Evolutionary conservation across 2,888 invertebrate genomes (phyloP), one percentile per base, ranked within the genome.

Genomic region (Lamproptera curius): DNA sequence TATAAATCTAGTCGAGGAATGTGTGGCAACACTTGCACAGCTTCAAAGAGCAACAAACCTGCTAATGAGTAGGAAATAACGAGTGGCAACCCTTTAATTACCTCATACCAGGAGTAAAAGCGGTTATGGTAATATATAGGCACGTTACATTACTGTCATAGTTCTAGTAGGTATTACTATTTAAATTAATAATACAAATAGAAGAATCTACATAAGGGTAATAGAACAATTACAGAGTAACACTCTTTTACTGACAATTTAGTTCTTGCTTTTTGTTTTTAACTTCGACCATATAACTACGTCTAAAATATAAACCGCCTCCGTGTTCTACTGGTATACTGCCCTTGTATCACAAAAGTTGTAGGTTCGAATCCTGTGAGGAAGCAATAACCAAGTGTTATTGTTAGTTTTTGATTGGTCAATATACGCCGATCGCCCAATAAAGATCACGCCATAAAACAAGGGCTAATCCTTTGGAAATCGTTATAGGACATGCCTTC

Each of bases 51-150:
- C 61, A 63, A 67, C 71, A 61, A 55, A 59, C 63, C 70, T 66
- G 78, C 67, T 81, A 80, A 80, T 79, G 79, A 76, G 60, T 51
- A 64, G 70, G 67, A 62, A 56, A 64, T 67, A 70, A 67, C 63
- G 63, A 63, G 65, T 60, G 62, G 31, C 26, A 51, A 50, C 49
- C 59, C 56, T 60, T 67, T 65, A 53, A 50, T 64, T 67, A 66
- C 68, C 70, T 70, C 62, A 62, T 70, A 72, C 64, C 60, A 63
- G 68, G 45, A 42, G 42, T 68, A 63, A 60, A 53, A 53, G 63
- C 62, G 57, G 54, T 70, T 73, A 73, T 72, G 72, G 72, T 71
- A 67, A 73, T 72, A 68, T 73, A 63, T 60, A 62, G n/a, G n/a
- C n/a, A n/a, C n/a, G n/a, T n/a, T n/a, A n/a, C n/a, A n/a, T n/a